Evolutionary conservation across 2,888 invertebrate genomes (phyloP).

Genomic region (Lissonota sp.): DNA sequence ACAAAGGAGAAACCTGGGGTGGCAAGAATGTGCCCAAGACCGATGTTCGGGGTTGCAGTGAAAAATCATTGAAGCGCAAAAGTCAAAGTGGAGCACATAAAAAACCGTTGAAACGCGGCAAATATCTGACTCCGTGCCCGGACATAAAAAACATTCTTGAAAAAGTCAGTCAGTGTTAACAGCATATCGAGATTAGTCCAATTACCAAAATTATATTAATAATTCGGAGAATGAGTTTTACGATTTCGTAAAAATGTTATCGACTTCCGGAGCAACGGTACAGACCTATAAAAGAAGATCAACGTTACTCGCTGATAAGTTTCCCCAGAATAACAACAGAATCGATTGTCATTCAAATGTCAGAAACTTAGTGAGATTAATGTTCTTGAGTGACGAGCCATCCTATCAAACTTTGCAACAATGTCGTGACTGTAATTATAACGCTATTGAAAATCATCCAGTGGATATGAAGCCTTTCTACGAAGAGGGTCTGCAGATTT

Average conservation of each 20-base stretch:
- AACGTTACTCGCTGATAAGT: background rate
- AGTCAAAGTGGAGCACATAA: background rate
- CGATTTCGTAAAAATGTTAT: constrained; percentile 26
- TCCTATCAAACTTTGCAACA: background rate
- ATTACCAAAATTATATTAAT: constrained; percentile 16
- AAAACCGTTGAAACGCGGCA: constrained; percentile 32
- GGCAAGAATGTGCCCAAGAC: constrained; percentile 5
- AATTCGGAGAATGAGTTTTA: constrained; percentile 7
- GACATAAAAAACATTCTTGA: constrained; percentile 18
- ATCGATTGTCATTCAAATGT: constrained; percentile 13
- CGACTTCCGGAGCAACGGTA: constrained; percentile 15
- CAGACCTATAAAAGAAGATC: constrained; percentile 21
- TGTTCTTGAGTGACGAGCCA: constrained; percentile 7
- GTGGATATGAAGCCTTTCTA: constrained; percentile 14
- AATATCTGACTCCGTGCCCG: constrained; percentile 33
- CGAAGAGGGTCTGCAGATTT: constrained; percentile 14
- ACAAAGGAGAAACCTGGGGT: constrained; percentile 20
- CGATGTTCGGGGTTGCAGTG: background rate
- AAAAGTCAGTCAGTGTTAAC: constrained; percentile 29
- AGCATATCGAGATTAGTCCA: constrained; percentile 34
- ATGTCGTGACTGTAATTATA: constrained; percentile 1
- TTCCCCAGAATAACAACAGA: background rate
- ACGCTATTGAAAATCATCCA: background rate
- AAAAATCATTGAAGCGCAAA: background rate
- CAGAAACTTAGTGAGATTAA: background rate